Base-by-base conservation (phyloP, 2,888 invertebrate species). In the Drosophila koepferae region DNA sequence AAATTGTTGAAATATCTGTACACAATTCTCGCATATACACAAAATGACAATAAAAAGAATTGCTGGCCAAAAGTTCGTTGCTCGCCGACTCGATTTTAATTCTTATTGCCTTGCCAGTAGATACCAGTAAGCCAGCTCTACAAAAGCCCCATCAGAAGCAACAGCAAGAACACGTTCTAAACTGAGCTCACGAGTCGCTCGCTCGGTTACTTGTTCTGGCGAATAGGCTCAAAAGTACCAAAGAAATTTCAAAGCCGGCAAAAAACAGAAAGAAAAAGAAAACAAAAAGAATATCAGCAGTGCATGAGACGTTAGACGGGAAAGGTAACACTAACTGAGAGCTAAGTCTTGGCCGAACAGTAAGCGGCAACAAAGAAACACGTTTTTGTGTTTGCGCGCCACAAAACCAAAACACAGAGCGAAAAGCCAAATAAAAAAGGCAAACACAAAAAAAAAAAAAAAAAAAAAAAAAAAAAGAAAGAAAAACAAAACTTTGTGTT, bases 321-420 rank as follows among this genome's bases (percentile, higher is more conserved):
- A 31, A 49, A 20, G 49, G 49, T 31, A 51, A 34, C 34, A 7
- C 44, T 18, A 46, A 59, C 53, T 48, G 38, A 38, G 64, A 53
- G 65, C 36, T 6, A 18, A 10, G 28, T 8, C 60, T 55, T 61
- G 62, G 65, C 55, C 67, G 61, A 60, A 28, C 48, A 28, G 48
- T 28, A 28, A 79, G 48, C 40, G 31, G 49, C 49, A 49, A 76
- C 73, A 80, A 79, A 77, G 80, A 86, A 86, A 86, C 86, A 86
- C 86, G 86, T 86, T 86, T 86, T 90, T 90, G 82, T 85, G 73
- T 82, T 89, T 87, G 87, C 84, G 58, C 63, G 73, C 72, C 74
- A 54, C 55, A 66, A 80, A 77, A 71, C 58, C 72, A 74, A 78
- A 72, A 73, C 65, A 63, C 53, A 61, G 44, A 56, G 58, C 36